Conservation (phyloP, 2,113 vertebrate species). For the Passer domesticus region DNA sequence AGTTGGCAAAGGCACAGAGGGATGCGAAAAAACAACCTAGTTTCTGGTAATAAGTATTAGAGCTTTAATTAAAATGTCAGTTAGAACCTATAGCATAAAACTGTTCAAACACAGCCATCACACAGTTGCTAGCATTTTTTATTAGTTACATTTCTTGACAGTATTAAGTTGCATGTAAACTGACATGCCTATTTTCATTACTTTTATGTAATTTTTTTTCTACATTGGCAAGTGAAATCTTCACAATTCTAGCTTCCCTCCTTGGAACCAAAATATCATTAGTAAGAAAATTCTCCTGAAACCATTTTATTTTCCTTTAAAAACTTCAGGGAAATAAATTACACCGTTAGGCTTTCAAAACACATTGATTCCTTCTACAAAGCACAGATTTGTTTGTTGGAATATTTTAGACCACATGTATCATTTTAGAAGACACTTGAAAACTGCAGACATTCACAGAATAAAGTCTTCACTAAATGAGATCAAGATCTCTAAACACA, state of each 20-base stretch:
- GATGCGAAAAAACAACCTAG: not conserved
- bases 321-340: slow-evolving; percentile 7
- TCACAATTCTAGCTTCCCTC: not conserved
- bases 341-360: not conserved
- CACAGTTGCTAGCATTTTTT: not conserved
- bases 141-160: not conserved
- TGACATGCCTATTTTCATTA: not conserved
- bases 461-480: not conserved
- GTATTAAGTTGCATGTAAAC: not conserved
- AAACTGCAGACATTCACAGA: not conserved
- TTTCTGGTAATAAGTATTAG: not conserved
- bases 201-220: not conserved
- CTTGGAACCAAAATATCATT: not conserved
- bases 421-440: not conserved
- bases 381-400: not conserved
- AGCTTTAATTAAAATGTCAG: not conserved
- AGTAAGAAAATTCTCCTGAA: not conserved
- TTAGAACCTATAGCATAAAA: not conserved
- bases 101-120: not conserved
- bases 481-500: not conserved
- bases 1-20: not conserved
- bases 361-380: not conserved
- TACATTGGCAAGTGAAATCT: not conserved
- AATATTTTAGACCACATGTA: not conserved
- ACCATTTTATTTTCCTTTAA: not conserved